Evolutionary conservation across 30 jellyfish, hydroid and myxozoan genomes (phyloP).

Genomic region (Hydra vulgaris): DNA sequence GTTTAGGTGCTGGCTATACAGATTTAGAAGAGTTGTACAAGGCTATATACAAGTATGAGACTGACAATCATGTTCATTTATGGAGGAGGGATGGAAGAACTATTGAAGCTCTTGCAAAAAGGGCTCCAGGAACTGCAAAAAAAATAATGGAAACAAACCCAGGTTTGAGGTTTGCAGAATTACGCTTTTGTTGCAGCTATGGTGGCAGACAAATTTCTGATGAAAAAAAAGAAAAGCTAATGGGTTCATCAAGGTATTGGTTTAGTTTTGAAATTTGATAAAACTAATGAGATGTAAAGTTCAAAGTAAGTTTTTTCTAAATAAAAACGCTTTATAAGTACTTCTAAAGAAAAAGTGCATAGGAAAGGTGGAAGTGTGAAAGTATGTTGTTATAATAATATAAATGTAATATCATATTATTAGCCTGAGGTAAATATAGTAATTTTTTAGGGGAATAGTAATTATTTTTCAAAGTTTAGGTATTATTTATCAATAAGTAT

Average conservation of each 20-base stretch:
- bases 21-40: slow-evolving; percentile 29
- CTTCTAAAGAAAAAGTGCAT: no score
- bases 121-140: slow-evolving; percentile 42
- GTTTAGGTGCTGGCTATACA: slow-evolving; percentile 33
- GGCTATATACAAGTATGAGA: slow-evolving; percentile 33
- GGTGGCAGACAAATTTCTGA: slow-evolving; percentile 36
- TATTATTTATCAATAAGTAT: no score
- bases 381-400: no score
- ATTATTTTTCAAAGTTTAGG: no score
- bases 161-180: slow-evolving; percentile 36
- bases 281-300: no score
- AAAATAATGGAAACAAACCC: slow-evolving; percentile 37
- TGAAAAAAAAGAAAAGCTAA: slow-evolving; percentile 15
- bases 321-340: no score
- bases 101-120: slow-evolving; percentile 32
- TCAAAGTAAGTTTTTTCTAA: no score
- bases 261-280: no score
- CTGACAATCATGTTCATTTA: slow-evolving; percentile 36
- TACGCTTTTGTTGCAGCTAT: slow-evolving; percentile 35
- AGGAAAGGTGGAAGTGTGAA: no score
- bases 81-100: slow-evolving; percentile 43
- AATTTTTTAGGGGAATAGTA: no score
- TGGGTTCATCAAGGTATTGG: slow-evolving; percentile 4
- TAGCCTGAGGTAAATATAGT: no score
- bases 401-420: no score